Evolutionary conservation across 2,888 invertebrate genomes (phyloP).

Genomic region (Colostygia pectinataria): DNA sequence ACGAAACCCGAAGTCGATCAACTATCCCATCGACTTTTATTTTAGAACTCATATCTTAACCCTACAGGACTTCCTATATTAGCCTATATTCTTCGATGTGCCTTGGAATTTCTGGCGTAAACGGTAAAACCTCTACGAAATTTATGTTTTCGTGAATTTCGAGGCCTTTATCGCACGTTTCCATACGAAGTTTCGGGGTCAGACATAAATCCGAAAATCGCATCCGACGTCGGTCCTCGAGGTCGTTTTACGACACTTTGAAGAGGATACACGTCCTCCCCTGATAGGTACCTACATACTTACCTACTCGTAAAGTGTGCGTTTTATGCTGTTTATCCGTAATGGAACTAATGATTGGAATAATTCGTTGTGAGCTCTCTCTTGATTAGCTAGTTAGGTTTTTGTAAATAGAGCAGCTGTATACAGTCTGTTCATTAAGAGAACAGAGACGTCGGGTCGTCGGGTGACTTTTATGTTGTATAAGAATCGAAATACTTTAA

Average conservation of each 20-base stretch:
- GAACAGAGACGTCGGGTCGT: too few species aligned
- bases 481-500: too few species aligned
- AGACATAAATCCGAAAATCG: constrained; percentile 56
- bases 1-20: constrained; percentile 24
- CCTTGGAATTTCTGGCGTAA: constrained; percentile 25
- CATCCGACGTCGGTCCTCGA: constrained; percentile 44
- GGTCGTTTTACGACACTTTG: constrained; percentile 53
- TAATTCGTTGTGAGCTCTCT: constrained; percentile 32
- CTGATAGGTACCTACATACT: constrained; percentile 29
- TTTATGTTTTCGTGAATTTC: constrained; percentile 49
- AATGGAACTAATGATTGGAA: constrained; percentile 33
- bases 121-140: constrained; percentile 40
- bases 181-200: constrained; percentile 52
- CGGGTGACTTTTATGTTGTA: too few species aligned
- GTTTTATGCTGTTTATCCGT: constrained; percentile 34
- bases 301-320: constrained; percentile 32
- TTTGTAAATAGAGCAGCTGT: too few species aligned
- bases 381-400: constrained; percentile 28
- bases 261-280: constrained; percentile 43
- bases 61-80: constrained; percentile 24
- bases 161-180: constrained; percentile 48
- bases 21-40: constrained; percentile 27
- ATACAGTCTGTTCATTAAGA: too few species aligned
- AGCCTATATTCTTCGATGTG: constrained; percentile 28
- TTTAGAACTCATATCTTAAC: constrained; percentile 32